phyloP scores from a whole-genome alignment of 1,140 invertebrate species.

The Heliconius hewitsoni region DNA sequence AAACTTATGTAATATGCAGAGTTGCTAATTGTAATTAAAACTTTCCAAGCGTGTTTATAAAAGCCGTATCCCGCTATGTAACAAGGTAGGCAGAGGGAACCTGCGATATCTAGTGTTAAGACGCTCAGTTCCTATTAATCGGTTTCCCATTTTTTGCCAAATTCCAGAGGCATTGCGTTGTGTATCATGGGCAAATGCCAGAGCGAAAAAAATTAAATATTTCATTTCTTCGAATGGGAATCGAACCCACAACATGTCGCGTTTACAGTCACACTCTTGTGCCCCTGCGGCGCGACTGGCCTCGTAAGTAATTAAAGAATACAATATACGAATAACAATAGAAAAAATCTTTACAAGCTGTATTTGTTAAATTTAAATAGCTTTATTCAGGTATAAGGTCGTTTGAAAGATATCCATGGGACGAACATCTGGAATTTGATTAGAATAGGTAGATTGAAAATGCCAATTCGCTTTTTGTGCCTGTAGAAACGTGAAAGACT shows the following conservation, averaged over 20 bases:
- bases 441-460: slow-evolving; percentile 63
- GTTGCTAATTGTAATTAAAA: neutral
- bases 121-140: too few species aligned
- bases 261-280: too few species aligned
- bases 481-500: neutral
- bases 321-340: slow-evolving; percentile 1
- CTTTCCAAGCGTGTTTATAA: neutral
- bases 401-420: slow-evolving; percentile 38
- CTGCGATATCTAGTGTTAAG: too few species aligned
- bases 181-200: too few species aligned
- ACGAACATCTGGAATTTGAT: slow-evolving; percentile 46
- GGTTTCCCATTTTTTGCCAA: too few species aligned
- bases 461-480: slow-evolving; percentile 33
- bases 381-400: slow-evolving; percentile 55
- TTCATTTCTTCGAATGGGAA: too few species aligned
- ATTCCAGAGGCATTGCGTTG: too few species aligned
- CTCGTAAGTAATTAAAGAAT: neutral
- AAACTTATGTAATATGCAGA: neutral
- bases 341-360: neutral
- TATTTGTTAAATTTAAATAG: slow-evolving; percentile 53
- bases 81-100: too few species aligned
- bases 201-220: too few species aligned
- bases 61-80: neutral
- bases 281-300: too few species aligned
- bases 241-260: too few species aligned